phyloP scores from a whole-genome alignment of 2,888 invertebrate species.

The Drosophila nr. perissopoda region DNA sequence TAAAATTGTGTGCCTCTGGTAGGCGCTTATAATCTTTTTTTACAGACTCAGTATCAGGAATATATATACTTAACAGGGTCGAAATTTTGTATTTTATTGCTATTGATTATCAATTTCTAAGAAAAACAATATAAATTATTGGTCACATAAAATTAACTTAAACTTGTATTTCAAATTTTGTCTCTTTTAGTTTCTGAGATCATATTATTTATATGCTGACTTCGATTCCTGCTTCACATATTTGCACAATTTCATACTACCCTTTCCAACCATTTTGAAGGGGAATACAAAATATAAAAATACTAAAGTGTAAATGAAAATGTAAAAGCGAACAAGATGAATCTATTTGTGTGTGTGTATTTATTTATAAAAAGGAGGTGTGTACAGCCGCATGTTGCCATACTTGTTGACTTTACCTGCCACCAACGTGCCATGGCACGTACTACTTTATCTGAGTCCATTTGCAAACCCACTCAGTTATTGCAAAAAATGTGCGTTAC shows the following conservation, averaged over 20 bases:
- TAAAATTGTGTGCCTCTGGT: neutral
- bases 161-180: neutral
- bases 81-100: neutral
- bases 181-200: neutral
- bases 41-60: neutral
- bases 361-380: conserved; percentile 49
- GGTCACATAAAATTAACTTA: neutral
- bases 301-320: conserved; percentile 2
- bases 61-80: neutral
- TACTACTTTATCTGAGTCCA: conserved; percentile 85
- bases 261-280: neutral
- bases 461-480: conserved; percentile 36
- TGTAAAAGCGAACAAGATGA: conserved; percentile 1
- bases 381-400: conserved; percentile 21
- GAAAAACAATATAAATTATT: neutral
- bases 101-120: neutral
- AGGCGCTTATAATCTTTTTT: neutral
- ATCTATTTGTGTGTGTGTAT: neutral
- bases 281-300: neutral
- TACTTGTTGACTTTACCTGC: conserved; percentile 82
- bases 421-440: conserved; percentile 85
- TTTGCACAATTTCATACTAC: neutral
- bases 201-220: neutral
- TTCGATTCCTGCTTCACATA: neutral
- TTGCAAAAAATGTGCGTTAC: conserved; percentile 57